phyloP scores from a whole-genome alignment of 2,113 vertebrate genomes.

The Propithecus coquereli region DNA sequence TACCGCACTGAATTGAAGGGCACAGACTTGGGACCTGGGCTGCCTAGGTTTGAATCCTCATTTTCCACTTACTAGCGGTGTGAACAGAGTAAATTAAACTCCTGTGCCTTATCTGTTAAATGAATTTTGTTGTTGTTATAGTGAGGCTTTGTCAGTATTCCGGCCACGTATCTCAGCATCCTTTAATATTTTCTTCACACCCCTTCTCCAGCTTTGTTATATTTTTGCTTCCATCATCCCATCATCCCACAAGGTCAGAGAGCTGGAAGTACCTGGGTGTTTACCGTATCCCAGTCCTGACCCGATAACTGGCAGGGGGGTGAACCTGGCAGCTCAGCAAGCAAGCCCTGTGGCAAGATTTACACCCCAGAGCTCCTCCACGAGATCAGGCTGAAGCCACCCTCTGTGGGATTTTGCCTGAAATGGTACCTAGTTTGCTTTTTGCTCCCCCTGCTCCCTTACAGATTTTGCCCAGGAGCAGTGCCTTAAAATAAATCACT shows the following conservation, averaged over 20 bases:
- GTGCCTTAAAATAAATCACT: not conserved
- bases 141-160: not conserved
- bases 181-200: not conserved
- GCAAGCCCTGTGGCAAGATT: not conserved
- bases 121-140: not conserved
- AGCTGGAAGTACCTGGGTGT: not conserved
- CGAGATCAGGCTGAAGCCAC: too few relatives aligned
- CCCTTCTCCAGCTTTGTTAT: not conserved
- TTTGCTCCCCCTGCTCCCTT: not conserved
- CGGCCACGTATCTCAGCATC: not conserved
- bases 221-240: not conserved
- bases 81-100: not conserved
- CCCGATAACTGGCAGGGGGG: not conserved
- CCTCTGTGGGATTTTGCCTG: not conserved
- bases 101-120: not conserved
- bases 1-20: fast-evolving
- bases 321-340: not conserved
- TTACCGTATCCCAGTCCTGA: not conserved
- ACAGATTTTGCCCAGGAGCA: not conserved
- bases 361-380: not conserved
- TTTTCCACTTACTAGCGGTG: not conserved
- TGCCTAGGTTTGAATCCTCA: not conserved
- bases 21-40: not conserved
- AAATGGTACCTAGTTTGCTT: not conserved
- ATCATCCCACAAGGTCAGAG: not conserved